Conservation (phyloP, 92 coral and sea anemone species). For the Porites lobata region DNA sequence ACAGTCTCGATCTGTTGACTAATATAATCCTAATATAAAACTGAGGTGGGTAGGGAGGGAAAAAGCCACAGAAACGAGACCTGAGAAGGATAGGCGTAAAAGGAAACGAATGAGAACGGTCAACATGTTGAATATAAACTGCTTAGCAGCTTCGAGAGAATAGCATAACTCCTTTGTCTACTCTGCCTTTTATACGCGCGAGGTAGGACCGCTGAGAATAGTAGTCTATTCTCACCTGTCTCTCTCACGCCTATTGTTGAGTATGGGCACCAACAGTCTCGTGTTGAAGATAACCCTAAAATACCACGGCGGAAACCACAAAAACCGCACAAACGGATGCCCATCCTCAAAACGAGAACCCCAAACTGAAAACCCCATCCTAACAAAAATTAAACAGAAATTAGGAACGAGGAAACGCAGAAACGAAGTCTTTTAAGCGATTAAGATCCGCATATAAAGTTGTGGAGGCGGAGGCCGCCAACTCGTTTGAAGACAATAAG, state of each 20-base stretch:
- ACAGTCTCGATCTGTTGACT: constrained; percentile 10
- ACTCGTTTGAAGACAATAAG: constrained; percentile 51
- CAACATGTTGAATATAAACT: not conserved
- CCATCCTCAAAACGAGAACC: no score
- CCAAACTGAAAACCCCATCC: no score
- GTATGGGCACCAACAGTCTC: no score
- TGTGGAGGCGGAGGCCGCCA: constrained; percentile 24
- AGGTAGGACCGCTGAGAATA: constrained; percentile 23
- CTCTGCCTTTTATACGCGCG: constrained; percentile 23
- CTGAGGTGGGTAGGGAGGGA: not conserved
- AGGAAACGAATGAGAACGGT: no score
- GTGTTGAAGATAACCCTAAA: no score
- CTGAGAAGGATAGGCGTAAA: not conserved
- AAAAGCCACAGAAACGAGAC: not conserved
- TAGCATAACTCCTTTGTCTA: constrained; percentile 13
- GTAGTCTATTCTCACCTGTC: no score
- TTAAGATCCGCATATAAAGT: constrained; percentile 50
- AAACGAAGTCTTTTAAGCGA: constrained; percentile 46
- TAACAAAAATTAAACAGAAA: no score
- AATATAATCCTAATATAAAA: not conserved
- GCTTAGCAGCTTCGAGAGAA: constrained; percentile 28
- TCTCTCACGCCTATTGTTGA: no score
- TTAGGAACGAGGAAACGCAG: constrained; percentile 52
- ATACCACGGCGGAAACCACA: no score
- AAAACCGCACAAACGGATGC: no score